Conservation (phyloP, 2,113 vertebrate species). For the Ceuthmochares aereus region DNA sequence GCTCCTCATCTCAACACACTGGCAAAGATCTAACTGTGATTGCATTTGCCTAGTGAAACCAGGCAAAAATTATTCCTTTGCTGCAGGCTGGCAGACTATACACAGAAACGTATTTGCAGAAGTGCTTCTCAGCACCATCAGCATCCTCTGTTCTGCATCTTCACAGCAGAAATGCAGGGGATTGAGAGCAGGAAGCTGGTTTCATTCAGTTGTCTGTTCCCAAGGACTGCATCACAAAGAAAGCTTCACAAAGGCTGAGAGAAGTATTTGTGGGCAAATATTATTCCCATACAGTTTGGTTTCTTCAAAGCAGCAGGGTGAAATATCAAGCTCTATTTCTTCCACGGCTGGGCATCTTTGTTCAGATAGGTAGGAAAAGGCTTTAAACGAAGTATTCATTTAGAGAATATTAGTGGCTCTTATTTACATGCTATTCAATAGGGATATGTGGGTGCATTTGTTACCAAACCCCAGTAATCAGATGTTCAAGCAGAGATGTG, state of each 20-base stretch:
- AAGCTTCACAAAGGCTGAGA: background rate
- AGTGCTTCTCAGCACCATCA: background rate
- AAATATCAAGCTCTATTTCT: background rate
- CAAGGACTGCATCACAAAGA: background rate
- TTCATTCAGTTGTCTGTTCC: background rate
- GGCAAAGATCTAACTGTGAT: background rate
- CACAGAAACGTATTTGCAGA: background rate
- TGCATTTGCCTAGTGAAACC: background rate
- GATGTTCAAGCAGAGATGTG: background rate
- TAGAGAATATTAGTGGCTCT: background rate
- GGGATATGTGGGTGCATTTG: background rate
- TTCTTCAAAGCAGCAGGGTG: background rate
- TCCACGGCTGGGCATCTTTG: background rate
- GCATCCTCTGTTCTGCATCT: background rate
- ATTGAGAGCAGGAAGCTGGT: background rate
- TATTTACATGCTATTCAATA: background rate
- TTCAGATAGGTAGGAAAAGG: background rate
- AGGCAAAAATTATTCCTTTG: background rate
- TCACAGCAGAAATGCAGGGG: background rate
- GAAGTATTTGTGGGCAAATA: background rate
- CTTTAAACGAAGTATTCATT: background rate
- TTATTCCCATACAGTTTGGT: accelerated
- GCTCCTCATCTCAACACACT: background rate
- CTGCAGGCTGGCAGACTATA: background rate
- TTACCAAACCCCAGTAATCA: slow-evolving; percentile 9